Evolutionary conservation across 2,113 vertebrate genomes (phyloP), one percentile per base, ranked within the genome.

Genomic region (Pseudopipra pipra): DNA sequence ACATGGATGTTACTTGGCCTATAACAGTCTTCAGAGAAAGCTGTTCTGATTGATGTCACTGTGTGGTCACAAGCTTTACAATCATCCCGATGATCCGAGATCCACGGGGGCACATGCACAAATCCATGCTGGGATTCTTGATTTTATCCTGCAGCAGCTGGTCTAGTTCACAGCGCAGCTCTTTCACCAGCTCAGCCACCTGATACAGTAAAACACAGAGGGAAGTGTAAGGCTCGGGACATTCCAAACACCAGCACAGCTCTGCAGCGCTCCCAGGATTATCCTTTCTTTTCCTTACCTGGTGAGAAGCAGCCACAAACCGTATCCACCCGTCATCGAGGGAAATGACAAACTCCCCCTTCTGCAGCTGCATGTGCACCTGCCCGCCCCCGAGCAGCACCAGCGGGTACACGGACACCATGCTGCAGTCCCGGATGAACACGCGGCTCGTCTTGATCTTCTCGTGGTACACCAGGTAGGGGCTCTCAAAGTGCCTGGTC

Each of bases 361-460:
- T 98, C 47, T 98, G 98, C 83, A 99, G 98, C 87, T 99, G 98
- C 79, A 99, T 97, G n/a, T 98, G 98, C 78, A 99, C 98, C 93
- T 99, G 98, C 24, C 99, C 99, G 0, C 99, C 99, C 5, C 99
- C 99, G 0, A 99, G 98, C 92, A 99, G 96, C 85, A 99, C 98
- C 93, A 99, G 97, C 0, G 99, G 98, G 97, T 99, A 99, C 51
- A 99, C 99, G 0, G 98, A 99, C 89, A 99, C 99, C 99, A 99
- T 99, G 96, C 99, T 99, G 98, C 99, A 99, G 97, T 99, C 99
- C 14, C 99, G 98, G 94, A 99, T 98, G 97, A 99, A 99, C 62
- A 99, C 98, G 0, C 99, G 98, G 74, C 99, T 99, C 0, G 99
- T 99, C 96, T 99, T 99, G 96, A 99, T 98, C 93, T 99, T 99